Evolutionary conservation across 2,797 vertebrate genomes (phyloP).

Genomic region (Philypnodon macrostomus): DNA sequence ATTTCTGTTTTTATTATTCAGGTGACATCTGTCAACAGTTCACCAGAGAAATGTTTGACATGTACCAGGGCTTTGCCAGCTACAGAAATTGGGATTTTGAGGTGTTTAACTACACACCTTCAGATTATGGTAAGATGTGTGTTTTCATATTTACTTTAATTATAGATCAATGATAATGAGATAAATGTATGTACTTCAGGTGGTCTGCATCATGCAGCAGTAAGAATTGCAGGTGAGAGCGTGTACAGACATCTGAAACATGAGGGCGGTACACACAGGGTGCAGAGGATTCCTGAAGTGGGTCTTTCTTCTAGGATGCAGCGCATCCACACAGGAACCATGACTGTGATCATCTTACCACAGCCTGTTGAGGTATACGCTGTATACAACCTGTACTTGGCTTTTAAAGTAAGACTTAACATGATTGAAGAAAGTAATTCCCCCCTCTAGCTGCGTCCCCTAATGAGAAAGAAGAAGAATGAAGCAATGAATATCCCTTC

Average conservation of each 20-base stretch:
- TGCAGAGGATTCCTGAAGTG: slow-evolving; percentile 91
- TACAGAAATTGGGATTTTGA: slow-evolving; percentile 89
- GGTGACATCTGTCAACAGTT: slow-evolving; percentile 98
- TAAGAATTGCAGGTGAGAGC: slow-evolving; percentile 80
- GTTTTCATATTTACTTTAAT: neutral
- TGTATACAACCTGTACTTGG: no score
- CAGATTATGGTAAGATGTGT: slow-evolving; percentile 81
- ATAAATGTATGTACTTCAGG: slow-evolving; percentile 65
- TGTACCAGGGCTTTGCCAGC: slow-evolving; percentile 87
- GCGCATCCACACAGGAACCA: slow-evolving; percentile 95
- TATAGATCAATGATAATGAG: neutral
- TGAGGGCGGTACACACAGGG: slow-evolving; percentile 90
- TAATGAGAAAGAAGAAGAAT: no score
- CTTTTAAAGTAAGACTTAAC: neutral
- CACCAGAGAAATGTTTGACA: slow-evolving; percentile 90
- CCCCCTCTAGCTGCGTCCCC: no score
- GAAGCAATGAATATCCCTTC: no score
- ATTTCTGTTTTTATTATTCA: slow-evolving; percentile 45
- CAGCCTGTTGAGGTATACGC: slow-evolving; percentile 84
- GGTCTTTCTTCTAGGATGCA: slow-evolving; percentile 95
- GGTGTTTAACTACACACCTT: slow-evolving; percentile 80
- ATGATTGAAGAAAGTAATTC: no score
- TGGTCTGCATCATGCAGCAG: slow-evolving; percentile 90
- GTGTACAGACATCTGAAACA: slow-evolving; percentile 87
- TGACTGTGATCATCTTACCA: slow-evolving; percentile 89